Base-by-base conservation (phyloP, 2,113 vertebrate genomes). In the Thalassoma bifasciatum region DNA sequence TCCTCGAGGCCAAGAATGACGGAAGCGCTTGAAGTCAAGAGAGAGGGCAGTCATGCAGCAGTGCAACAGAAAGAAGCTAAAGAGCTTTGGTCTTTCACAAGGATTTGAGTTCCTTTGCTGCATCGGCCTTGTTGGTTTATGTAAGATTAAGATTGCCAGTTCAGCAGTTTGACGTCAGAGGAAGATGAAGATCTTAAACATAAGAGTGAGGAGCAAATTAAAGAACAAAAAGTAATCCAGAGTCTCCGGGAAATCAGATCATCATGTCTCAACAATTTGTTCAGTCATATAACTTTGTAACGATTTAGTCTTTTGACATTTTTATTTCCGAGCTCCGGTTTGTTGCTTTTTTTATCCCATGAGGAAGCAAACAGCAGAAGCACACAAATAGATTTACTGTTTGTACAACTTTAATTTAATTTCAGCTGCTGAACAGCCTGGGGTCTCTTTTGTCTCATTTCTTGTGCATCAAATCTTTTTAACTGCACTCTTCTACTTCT, bases 141-240 rank as follows among this genome's bases (percentile, higher is more conserved):
- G 47, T 86, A 88, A 90, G 68, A 84, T 64, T 40, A 57, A 40
- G 63, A 80, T 21, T 1, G 69, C 38, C 47, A 52, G 50, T 79
- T 38, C 34, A n/a, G 54, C 24, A 13, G 16, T n/a, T n/a, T 78
- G 83, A 85, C 52, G n/a, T 91, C 79, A 70, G 30, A 24, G 44
- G 22, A 3, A 65, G 71, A 83, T 79, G 58, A 81, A 21, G 58
- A 24, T 58, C 19, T 61, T 68, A 17, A 66, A 75, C 10, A 62
- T 60, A 38, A 76, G 64, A 81, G 24, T 44, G 34, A n/a, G 23
- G 46, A 6, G 49, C 46, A 59, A 58, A 56, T 46, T 24, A 59
- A 75, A 50, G 40, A 53, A 17, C n/a, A 30, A 62, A 58, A 70
- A 71, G 37, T 42, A 66, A 80, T 83, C 85, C 56, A 46, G 30